A percentile compares a stretch with the other conserved stretches of the same genome.
Evolutionary conservation across 2,888 invertebrate genomes (phyloP).

Genomic region (Gymnosoma rotundatum): DNA sequence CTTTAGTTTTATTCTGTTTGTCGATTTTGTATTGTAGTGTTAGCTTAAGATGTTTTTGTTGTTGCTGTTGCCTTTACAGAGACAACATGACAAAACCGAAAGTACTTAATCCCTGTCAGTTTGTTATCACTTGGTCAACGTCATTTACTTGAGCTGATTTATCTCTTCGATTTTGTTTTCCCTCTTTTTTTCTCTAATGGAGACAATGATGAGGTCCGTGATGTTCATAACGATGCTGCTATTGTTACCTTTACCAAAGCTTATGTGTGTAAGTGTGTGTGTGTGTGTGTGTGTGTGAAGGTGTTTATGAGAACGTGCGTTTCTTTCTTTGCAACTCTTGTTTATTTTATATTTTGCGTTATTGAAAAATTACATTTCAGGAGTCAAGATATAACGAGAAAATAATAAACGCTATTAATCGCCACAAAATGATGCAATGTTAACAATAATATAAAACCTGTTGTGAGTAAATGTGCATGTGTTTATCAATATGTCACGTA

Average conservation of each 20-base stretch:
- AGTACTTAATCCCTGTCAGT: slow-evolving; percentile 55
- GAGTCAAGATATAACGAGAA: slow-evolving; percentile 80
- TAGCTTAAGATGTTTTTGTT: neutral
- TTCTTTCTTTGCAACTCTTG: slow-evolving; percentile 7
- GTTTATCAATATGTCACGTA: neutral
- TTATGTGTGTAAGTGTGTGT: neutral
- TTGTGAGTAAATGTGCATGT: neutral
- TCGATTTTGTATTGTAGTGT: slow-evolving; percentile 12
- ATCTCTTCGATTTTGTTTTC: slow-evolving; percentile 28
- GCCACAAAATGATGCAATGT: slow-evolving; percentile 66
- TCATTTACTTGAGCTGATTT: slow-evolving; percentile 49
- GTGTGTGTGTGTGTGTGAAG: neutral
- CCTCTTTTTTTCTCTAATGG: neutral
- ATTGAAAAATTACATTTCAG: slow-evolving; percentile 72
- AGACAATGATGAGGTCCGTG: neutral
- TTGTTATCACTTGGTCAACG: slow-evolving; percentile 61
- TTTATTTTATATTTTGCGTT: slow-evolving; percentile 48
- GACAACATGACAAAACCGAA: slow-evolving; percentile 41
- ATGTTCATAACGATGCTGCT: slow-evolving; percentile 8
- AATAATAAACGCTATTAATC: slow-evolving; percentile 80
- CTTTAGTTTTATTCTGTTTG: slow-evolving; percentile 11
- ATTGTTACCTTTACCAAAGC: neutral
- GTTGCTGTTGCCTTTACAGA: slow-evolving; percentile 12
- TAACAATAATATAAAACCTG: slow-evolving; percentile 39
- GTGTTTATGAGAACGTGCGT: neutral